A percentile compares a stretch with the other conserved stretches of the same genome.
Evolutionary conservation across 2,113 vertebrate genomes (phyloP).

Genomic region (Oncorhynchus tshawytscha): DNA sequence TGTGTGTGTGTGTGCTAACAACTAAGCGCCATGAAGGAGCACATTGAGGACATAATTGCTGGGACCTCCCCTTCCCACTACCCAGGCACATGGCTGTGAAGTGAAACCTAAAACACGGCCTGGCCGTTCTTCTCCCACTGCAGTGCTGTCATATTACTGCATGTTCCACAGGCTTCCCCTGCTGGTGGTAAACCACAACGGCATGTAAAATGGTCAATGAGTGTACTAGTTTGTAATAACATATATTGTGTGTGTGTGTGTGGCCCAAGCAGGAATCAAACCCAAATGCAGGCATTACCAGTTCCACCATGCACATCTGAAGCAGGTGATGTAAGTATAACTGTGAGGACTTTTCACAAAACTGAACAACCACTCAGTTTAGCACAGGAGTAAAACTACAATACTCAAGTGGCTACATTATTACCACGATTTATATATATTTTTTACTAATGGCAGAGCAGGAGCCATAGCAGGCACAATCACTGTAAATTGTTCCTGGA

Average conservation of each 20-base stretch:
- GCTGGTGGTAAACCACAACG: slow-evolving; percentile 40
- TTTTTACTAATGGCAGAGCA: no score
- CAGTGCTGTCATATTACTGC: slow-evolving; percentile 30
- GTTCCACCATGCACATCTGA: neutral
- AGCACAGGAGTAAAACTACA: neutral
- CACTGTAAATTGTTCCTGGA: no score
- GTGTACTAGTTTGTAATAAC: no score
- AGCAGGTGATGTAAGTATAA: neutral
- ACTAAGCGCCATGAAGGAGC: slow-evolving; percentile 40
- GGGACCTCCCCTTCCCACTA: slow-evolving; percentile 48
- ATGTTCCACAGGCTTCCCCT: slow-evolving; percentile 55
- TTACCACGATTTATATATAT: no score
- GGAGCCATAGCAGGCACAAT: no score
- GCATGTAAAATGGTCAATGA: neutral
- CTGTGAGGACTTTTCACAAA: neutral
- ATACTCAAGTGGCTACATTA: neutral
- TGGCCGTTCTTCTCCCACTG: slow-evolving; percentile 23
- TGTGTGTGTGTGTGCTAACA: slow-evolving; percentile 3
- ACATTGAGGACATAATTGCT: slow-evolving; percentile 50
- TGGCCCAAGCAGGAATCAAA: neutral
- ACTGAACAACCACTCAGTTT: neutral
- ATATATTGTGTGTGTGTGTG: neutral
- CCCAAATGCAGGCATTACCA: neutral
- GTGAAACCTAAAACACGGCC: slow-evolving; percentile 50
- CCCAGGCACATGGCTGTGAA: slow-evolving; percentile 50